A percentile compares a stretch with the other conserved stretches of the same genome.
Conservation (phyloP, 2,888 invertebrate species). For the Calameuta idolon region DNA sequence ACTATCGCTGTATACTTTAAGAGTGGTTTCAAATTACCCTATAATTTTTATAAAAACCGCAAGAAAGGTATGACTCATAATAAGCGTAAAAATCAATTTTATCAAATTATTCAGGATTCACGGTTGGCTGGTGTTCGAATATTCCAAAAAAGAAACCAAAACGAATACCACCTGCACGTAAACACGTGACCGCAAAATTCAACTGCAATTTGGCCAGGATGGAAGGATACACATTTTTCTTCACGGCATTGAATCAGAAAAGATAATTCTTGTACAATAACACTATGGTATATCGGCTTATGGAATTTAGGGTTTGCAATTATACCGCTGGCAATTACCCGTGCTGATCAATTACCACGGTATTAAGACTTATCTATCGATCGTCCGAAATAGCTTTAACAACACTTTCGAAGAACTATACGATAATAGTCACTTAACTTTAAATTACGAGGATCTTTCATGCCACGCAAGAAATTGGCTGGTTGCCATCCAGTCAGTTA, state of each 20-base stretch:
- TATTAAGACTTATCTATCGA: slow-evolving; percentile 30
- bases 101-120: not conserved
- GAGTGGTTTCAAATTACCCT: not conserved
- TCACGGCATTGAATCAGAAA: not conserved
- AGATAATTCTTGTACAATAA: not conserved
- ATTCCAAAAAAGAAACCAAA: not conserved
- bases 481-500: not conserved
- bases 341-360: slow-evolving; percentile 49
- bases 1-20: not conserved
- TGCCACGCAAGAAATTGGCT: slow-evolving; percentile 29
- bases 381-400: not conserved
- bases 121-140: not conserved
- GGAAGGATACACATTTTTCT: not conserved
- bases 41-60: not conserved
- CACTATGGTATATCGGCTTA: slow-evolving; percentile 4
- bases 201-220: not conserved
- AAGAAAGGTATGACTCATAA: not conserved
- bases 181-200: not conserved
- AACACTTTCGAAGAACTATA: not conserved
- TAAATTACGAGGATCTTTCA: slow-evolving; percentile 47
- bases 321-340: slow-evolving; percentile 40
- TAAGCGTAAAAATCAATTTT: not conserved
- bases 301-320: slow-evolving; percentile 47
- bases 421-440: not conserved
- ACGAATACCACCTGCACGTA: not conserved